phyloP scores from a whole-genome alignment of 37 sponge, comb jelly and placozoan genomes.

The Geodia barretti region DNA sequence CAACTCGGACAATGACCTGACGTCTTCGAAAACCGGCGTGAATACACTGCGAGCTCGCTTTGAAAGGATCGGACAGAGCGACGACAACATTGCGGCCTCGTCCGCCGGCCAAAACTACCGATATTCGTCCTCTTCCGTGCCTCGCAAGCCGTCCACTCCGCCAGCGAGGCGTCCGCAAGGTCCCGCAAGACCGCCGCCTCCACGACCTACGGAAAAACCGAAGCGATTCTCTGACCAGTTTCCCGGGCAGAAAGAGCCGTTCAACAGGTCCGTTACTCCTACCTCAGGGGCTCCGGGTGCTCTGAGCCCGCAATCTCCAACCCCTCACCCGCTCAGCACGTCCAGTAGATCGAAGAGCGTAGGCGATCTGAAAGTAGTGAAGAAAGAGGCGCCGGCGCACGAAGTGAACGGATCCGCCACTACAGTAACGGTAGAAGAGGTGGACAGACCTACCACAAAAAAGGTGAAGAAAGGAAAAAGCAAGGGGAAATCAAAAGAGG shows the following conservation, averaged over 20 bases:
- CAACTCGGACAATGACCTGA: not conserved
- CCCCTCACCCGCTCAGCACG: not conserved
- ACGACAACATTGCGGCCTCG: not conserved
- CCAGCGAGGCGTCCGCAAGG: not conserved
- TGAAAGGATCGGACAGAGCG: not conserved
- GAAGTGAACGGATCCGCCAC: not conserved
- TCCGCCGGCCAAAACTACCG: not conserved
- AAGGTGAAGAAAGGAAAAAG: not conserved
- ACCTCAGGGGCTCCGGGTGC: not conserved
- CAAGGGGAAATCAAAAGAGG: not conserved
- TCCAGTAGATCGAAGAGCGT: not conserved
- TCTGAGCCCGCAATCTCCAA: not conserved
- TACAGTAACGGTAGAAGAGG: not conserved
- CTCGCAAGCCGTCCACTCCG: not conserved
- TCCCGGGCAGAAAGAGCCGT: no score
- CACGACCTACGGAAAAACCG: not conserved
- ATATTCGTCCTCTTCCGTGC: not conserved
- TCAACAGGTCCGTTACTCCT: no score
- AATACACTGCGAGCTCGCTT: not conserved
- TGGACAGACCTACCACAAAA: not conserved
- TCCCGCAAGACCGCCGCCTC: not conserved
- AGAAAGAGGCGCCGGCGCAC: not conserved
- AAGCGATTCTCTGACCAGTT: not conserved
- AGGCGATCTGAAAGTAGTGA: not conserved
- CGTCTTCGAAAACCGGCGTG: not conserved